Conservation (phyloP, 2,113 vertebrate genomes). For the Acrocephalus kingi region DNA sequence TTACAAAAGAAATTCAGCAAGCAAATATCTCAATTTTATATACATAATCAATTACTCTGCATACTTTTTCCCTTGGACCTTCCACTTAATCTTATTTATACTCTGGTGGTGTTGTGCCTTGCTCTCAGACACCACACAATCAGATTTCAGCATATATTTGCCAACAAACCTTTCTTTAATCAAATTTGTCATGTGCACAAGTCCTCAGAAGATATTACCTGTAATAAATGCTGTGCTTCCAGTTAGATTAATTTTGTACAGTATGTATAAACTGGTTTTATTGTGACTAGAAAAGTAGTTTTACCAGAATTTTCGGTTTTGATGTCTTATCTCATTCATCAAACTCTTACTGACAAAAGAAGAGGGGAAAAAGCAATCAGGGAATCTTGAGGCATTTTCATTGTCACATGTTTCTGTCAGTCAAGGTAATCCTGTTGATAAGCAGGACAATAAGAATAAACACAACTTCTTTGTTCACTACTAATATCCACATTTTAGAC, state of each 20-base stretch:
- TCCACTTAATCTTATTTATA: constrained; percentile 19
- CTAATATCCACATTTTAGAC: constrained; percentile 37
- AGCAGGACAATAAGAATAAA: constrained; percentile 6
- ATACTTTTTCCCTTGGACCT: neutral
- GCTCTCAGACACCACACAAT: neutral
- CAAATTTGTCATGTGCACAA: neutral
- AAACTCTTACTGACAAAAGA: neutral
- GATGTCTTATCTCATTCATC: constrained; percentile 14
- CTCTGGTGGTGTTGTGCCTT: neutral
- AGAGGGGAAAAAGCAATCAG: neutral
- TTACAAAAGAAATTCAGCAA: neutral
- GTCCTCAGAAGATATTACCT: neutral
- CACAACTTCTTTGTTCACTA: constrained; percentile 14
- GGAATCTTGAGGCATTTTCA: neutral
- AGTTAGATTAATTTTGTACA: neutral
- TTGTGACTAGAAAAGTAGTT: neutral
- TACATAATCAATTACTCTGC: neutral
- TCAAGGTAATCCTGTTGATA: constrained; percentile 47
- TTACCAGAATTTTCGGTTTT: neutral
- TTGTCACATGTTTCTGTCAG: constrained; percentile 25
- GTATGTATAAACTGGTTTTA: neutral
- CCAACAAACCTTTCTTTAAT: constrained; percentile 6
- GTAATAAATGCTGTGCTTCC: constrained; percentile 3
- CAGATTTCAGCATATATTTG: neutral
- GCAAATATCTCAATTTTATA: constrained; percentile 1